Conservation (phyloP, 2,797 vertebrate genomes). For the Halcyon chelicuti region DNA sequence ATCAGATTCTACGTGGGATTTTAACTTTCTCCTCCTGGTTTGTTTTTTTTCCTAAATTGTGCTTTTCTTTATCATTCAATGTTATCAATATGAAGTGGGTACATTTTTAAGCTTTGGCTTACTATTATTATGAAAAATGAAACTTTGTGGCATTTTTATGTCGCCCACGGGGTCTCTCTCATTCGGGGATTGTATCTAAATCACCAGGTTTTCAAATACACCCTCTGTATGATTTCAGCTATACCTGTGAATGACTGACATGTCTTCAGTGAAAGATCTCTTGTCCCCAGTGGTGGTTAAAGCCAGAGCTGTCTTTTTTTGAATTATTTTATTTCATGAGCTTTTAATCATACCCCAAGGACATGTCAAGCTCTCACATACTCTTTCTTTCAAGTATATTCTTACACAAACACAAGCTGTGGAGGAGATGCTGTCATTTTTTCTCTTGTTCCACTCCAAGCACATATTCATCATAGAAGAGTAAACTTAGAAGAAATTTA, state of each 20-base stretch:
- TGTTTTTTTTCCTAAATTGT: too few species aligned
- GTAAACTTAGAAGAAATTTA: neutral
- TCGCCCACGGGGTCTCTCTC: neutral
- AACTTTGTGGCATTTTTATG: neutral
- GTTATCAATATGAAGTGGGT: neutral
- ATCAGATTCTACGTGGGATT: neutral
- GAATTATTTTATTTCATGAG: constrained; percentile 16
- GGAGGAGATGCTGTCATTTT: neutral
- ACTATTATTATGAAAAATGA: neutral
- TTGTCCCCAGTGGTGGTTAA: constrained; percentile 5
- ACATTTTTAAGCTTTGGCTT: neutral
- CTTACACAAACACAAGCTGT: neutral
- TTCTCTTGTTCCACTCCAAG: neutral
- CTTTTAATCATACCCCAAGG: constrained; percentile 39
- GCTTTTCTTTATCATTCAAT: neutral
- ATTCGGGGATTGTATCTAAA: neutral
- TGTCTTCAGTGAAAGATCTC: constrained; percentile 4
- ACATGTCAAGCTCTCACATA: neutral
- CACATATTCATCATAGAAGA: neutral
- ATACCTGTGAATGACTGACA: neutral
- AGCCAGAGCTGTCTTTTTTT: constrained; percentile 37
- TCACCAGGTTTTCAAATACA: neutral
- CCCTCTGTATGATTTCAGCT: neutral
- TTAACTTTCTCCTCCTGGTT: neutral
- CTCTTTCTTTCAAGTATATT: neutral